These are phyloP conservation scores for Drosophila kuntzei DNA, from an alignment of 2,888 invertebrate genomes.

Conservation along the genomic window DNA sequence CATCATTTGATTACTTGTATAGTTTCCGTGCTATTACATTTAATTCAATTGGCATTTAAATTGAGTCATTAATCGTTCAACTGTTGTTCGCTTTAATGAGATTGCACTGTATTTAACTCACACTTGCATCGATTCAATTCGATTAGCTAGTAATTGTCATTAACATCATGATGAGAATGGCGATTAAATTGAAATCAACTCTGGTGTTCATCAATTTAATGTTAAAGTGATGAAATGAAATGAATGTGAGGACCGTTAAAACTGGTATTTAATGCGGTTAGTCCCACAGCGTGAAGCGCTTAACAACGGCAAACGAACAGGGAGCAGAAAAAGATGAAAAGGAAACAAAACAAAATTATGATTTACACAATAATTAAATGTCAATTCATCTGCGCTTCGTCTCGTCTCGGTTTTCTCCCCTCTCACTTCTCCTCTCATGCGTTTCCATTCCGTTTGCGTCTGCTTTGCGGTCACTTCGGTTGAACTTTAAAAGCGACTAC, in stretches of 20 bases:
- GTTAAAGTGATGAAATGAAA: slow-evolving; percentile 48
- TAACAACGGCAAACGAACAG: slow-evolving; percentile 22
- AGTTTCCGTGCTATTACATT: background rate
- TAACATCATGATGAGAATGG: slow-evolving; percentile 1
- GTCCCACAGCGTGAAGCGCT: slow-evolving; percentile 23
- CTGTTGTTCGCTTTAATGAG: background rate
- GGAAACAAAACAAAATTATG: slow-evolving; percentile 59
- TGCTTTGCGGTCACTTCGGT: slow-evolving; percentile 47
- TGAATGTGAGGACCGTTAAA: slow-evolving; percentile 55
- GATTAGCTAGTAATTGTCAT: slow-evolving; percentile 15
- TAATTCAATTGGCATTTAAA: background rate
- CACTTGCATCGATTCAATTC: background rate
- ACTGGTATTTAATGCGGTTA: slow-evolving; percentile 59
- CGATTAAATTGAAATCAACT: slow-evolving; percentile 52
- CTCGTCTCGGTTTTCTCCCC: slow-evolving; percentile 9
- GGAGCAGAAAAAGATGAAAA: slow-evolving; percentile 17
- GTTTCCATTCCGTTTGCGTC: slow-evolving; percentile 12
- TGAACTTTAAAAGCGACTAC: slow-evolving; percentile 60
- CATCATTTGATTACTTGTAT: background rate
- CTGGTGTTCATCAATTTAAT: slow-evolving; percentile 26
- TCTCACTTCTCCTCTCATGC: background rate
- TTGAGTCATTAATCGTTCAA: background rate
- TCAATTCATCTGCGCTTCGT: slow-evolving; percentile 67
- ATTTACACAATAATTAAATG: slow-evolving; percentile 77
- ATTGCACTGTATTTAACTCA: slow-evolving; percentile 1